Evolutionary conservation across 2,888 invertebrate species (phyloP).

Genomic region (Dyspetes luteomarginatus): DNA sequence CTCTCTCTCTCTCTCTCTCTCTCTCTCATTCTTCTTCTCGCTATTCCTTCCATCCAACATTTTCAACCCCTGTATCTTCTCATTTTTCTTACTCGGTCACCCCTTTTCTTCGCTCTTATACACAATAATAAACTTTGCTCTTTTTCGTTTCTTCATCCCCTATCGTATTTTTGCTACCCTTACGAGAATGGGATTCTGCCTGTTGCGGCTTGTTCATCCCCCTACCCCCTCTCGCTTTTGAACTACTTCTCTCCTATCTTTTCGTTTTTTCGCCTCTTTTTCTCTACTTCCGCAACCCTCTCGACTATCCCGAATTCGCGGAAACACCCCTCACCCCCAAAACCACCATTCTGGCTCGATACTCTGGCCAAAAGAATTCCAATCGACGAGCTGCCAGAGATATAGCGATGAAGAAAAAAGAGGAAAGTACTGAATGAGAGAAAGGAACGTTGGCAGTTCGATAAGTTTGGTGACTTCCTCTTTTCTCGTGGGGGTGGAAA

Average conservation of each 20-base stretch:
- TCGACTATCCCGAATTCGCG: slow-evolving; percentile 41
- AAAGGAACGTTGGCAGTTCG: background rate
- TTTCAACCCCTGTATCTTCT: background rate
- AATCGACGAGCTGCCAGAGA: background rate
- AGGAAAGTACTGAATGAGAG: background rate
- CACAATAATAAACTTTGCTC: slow-evolving; percentile 64
- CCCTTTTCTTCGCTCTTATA: slow-evolving; percentile 38
- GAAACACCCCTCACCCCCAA: slow-evolving; percentile 8
- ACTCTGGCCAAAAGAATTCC: slow-evolving; percentile 18
- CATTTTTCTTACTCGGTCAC: slow-evolving; percentile 41
- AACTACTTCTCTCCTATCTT: slow-evolving; percentile 1
- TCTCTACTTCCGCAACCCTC: slow-evolving; percentile 53
- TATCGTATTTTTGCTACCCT: slow-evolving; percentile 45
- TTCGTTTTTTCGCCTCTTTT: no score
- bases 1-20: background rate
- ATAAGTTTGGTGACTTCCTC: background rate
- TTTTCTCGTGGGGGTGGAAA: background rate
- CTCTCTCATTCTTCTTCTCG: background rate
- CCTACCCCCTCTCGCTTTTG: slow-evolving; percentile 7
- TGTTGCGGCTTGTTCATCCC: slow-evolving; percentile 60
- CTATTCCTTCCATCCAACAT: no score
- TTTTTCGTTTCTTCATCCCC: slow-evolving; percentile 22
- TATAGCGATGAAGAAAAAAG: background rate
- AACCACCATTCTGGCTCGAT: slow-evolving; percentile 35
- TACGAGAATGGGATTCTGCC: slow-evolving; percentile 38